A percentile compares a stretch with the other conserved stretches of the same genome.
phyloP scores from a whole-genome alignment of 2,888 invertebrate species.

The Ectobius pallidus region DNA sequence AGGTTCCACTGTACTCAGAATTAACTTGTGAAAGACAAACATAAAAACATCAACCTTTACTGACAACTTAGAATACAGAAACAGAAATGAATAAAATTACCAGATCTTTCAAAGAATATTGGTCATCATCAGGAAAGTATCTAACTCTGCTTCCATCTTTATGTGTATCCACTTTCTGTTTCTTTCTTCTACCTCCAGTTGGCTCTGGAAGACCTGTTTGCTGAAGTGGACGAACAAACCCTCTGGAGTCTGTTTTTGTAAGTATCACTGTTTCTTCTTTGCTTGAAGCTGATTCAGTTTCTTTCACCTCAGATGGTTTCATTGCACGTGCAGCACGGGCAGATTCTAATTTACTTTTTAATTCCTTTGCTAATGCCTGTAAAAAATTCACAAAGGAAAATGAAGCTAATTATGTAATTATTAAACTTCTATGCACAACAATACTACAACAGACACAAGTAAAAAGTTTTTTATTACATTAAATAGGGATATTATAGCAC shows the following conservation, averaged over 20 bases:
- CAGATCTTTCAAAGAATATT: slow-evolving; percentile 83
- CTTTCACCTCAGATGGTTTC: slow-evolving; percentile 35
- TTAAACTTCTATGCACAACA: too few relatives aligned
- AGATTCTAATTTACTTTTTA: slow-evolving; percentile 75
- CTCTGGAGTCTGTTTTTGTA: slow-evolving; percentile 60
- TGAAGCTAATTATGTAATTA: too few relatives aligned
- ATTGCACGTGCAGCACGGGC: slow-evolving; percentile 63
- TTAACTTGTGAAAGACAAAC: too few relatives aligned
- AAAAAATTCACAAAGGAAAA: too few relatives aligned
- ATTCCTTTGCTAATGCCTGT: slow-evolving; percentile 66
- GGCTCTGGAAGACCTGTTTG: slow-evolving; percentile 49
- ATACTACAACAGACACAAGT: too few relatives aligned
- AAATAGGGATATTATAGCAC: too few relatives aligned
- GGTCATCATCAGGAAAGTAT: slow-evolving; percentile 91
- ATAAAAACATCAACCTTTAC: too few relatives aligned
- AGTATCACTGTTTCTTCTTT: slow-evolving; percentile 66
- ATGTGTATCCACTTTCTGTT: slow-evolving; percentile 73
- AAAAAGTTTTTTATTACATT: too few relatives aligned
- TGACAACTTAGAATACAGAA: neutral
- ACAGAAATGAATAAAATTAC: slow-evolving; percentile 54
- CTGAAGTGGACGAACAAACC: slow-evolving; percentile 71
- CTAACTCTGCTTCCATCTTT: slow-evolving; percentile 72
- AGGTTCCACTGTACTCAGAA: too few relatives aligned
- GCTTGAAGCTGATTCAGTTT: slow-evolving; percentile 45
- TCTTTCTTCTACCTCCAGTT: slow-evolving; percentile 53